Conservation (phyloP, 2,797 vertebrate species). For the Octomys mimax region DNA sequence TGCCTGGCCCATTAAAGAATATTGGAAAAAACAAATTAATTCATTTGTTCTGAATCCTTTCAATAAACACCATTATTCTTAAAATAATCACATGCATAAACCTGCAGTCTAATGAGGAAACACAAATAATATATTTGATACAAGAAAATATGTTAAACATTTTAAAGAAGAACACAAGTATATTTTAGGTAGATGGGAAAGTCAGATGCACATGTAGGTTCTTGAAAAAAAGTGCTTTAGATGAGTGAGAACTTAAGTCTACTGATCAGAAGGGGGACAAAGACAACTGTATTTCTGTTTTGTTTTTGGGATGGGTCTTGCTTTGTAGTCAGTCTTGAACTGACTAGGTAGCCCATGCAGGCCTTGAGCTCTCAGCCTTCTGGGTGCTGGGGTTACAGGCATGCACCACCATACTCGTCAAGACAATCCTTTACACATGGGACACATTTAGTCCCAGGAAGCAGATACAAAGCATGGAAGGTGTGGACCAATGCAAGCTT, state of each 20-base stretch:
- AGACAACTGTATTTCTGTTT: not conserved
- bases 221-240: not conserved
- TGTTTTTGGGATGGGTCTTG: not conserved
- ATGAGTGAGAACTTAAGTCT: not conserved
- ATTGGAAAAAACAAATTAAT: not conserved
- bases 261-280: not conserved
- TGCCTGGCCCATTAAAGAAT: not conserved
- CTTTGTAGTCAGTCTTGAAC: not conserved
- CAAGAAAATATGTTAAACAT: not conserved
- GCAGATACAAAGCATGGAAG: not conserved
- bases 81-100: slow-evolving; percentile 16
- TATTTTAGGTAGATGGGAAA: not conserved
- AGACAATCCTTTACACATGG: not conserved
- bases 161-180: not conserved
- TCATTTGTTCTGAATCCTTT: slow-evolving; percentile 24
- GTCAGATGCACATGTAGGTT: not conserved
- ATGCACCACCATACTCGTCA: not conserved
- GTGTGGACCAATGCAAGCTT: not conserved
- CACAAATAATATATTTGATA: not conserved
- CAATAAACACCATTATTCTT: not conserved
- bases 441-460: not conserved
- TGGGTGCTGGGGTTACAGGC: not conserved
- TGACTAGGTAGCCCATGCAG: not conserved
- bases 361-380: not conserved
- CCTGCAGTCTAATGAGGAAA: not conserved